phyloP scores from a whole-genome alignment of 2,888 invertebrate genomes.

The Galerucella nymphaeae region DNA sequence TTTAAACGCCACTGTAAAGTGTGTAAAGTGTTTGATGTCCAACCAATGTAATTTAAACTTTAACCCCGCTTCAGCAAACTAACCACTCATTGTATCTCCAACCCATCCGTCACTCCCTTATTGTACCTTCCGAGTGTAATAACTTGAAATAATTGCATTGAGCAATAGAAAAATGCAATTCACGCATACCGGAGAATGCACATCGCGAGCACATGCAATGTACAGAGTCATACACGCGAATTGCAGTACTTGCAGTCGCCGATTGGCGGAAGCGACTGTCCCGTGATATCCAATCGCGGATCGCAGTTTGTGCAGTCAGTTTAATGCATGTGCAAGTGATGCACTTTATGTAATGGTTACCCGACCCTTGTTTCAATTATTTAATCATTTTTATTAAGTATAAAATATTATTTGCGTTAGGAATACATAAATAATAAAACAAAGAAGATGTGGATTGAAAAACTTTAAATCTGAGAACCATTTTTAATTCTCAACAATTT shows the following conservation, averaged over 20 bases:
- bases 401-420: background rate
- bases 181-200: slow-evolving; percentile 35
- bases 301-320: slow-evolving; percentile 35
- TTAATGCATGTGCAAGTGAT: slow-evolving; percentile 40
- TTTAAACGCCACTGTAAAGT: background rate
- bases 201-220: slow-evolving; percentile 35
- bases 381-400: background rate
- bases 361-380: slow-evolving; percentile 33
- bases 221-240: slow-evolving; percentile 40
- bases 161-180: slow-evolving; percentile 33
- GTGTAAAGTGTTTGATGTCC: background rate
- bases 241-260: slow-evolving; percentile 40
- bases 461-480: too few relatives aligned
- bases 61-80: slow-evolving; percentile 8
- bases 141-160: slow-evolving; percentile 31
- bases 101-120: slow-evolving; percentile 28
- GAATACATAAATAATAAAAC: background rate
- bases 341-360: slow-evolving; percentile 40
- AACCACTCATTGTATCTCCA: slow-evolving; percentile 23
- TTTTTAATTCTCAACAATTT: too few relatives aligned
- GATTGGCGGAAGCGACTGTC: slow-evolving; percentile 37
- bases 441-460: too few relatives aligned
- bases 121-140: slow-evolving; percentile 24
- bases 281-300: slow-evolving; percentile 33
- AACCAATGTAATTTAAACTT: slow-evolving; percentile 27